Conservation (phyloP, 2,113 vertebrate genomes). For the Nothoprocta perdicaria region DNA sequence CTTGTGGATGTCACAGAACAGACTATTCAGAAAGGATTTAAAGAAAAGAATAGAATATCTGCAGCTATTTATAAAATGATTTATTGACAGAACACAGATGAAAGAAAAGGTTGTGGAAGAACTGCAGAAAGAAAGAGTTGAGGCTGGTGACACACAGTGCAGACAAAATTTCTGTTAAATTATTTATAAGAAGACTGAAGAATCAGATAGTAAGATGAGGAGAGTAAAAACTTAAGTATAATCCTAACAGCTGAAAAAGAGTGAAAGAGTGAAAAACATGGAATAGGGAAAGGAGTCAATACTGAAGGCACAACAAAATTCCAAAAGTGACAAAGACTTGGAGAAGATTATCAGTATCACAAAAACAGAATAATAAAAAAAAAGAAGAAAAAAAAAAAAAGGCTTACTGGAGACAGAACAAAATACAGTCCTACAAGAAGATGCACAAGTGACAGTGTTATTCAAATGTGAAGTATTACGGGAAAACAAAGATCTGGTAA, state of each 20-base stretch:
- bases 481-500: not conserved
- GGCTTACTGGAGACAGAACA: not conserved
- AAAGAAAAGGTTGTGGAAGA: not conserved
- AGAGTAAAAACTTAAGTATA: accelerated
- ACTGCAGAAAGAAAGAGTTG: not conserved
- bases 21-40: not conserved
- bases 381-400: not conserved
- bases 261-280: not conserved
- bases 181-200: not conserved
- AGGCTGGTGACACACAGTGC: not conserved
- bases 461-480: not conserved
- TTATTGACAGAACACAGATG: not conserved
- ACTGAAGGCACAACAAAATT: not conserved
- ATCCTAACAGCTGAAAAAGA: not conserved
- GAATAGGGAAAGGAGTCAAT: not conserved
- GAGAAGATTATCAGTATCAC: not conserved
- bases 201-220: not conserved
- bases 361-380: not conserved
- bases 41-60: not conserved
- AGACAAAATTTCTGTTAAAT: not conserved
- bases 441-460: not conserved
- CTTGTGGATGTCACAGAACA: not conserved
- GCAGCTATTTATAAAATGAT: not conserved
- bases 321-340: not conserved
- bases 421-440: not conserved